phyloP scores from a whole-genome alignment of 2,797 vertebrate species.

The Lutjanus campechanus region DNA sequence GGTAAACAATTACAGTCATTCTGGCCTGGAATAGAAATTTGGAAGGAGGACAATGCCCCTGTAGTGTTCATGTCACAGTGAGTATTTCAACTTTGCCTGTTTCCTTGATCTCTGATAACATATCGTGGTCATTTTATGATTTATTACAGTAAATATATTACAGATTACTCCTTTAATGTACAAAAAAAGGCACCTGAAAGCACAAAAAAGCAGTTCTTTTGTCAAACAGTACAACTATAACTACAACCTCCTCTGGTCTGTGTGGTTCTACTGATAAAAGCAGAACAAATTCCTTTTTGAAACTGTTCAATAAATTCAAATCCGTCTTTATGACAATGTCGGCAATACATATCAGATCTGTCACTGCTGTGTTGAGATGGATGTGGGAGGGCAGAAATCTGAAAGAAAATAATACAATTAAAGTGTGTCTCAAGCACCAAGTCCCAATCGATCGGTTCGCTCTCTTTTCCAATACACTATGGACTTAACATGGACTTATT shows the following conservation, averaged over 20 bases:
- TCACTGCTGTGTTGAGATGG: conserved; percentile 70
- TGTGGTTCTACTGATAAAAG: conserved; percentile 54
- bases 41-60: too few species aligned
- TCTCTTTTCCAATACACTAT: conserved; percentile 79
- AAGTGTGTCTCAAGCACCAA: conserved; percentile 73
- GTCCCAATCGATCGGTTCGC: conserved; percentile 73
- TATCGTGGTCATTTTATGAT: too few species aligned
- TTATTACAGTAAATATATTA: too few species aligned
- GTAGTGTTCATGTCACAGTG: too few species aligned
- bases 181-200: conserved; percentile 42
- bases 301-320: conserved; percentile 78
- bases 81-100: too few species aligned
- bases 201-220: conserved; percentile 44
- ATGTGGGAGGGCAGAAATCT: conserved; percentile 74
- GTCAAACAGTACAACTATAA: conserved; percentile 36
- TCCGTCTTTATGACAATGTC: conserved; percentile 75
- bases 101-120: too few species aligned
- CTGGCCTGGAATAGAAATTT: too few species aligned
- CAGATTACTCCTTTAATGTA: conserved; percentile 13
- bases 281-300: conserved; percentile 72
- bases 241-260: conserved; percentile 36
- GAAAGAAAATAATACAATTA: conserved; percentile 81
- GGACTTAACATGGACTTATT: conserved; percentile 84
- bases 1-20: too few species aligned
- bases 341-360: conserved; percentile 79